Conservation (phyloP, 53 echinoderm and acorn worm species). For the Henricia sp. region DNA sequence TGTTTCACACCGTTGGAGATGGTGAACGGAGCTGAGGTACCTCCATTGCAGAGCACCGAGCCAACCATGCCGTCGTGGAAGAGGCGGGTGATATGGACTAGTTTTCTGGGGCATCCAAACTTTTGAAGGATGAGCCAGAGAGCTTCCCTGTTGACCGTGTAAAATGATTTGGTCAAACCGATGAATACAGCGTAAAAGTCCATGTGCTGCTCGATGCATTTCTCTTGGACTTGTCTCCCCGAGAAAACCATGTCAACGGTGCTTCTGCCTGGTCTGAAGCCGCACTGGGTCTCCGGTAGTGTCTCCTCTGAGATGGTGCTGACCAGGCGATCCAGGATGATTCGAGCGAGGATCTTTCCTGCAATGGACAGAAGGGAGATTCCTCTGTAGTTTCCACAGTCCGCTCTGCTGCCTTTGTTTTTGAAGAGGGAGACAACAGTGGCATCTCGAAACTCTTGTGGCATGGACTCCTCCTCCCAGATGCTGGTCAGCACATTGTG, state of each 20-base stretch:
- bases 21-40: slow-evolving; percentile 4
- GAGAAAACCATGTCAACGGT: slow-evolving; percentile 18
- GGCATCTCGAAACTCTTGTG: slow-evolving; percentile 22
- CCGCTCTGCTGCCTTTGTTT: slow-evolving; percentile 23
- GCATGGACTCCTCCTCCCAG: too few relatives aligned
- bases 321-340: too few relatives aligned
- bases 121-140: too few relatives aligned
- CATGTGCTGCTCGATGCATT: slow-evolving; percentile 2
- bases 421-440: not conserved
- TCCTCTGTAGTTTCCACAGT: slow-evolving; percentile 32
- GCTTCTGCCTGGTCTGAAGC: not conserved
- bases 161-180: slow-evolving; percentile 6
- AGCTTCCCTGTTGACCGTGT: not conserved
- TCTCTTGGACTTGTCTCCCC: not conserved
- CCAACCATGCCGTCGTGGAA: slow-evolving; percentile 7
- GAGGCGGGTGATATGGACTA: not conserved
- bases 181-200: slow-evolving; percentile 4
- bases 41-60: not conserved
- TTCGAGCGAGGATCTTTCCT: too few relatives aligned
- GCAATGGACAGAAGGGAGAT: too few relatives aligned
- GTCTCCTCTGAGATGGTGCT: too few relatives aligned
- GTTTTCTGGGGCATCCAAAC: slow-evolving; percentile 11
- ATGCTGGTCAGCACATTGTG: slow-evolving; percentile 1
- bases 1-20: slow-evolving; percentile 11
- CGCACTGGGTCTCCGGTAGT: too few relatives aligned